phyloP scores from a whole-genome alignment of 2,113 vertebrate species.

The Noturus placidus region DNA sequence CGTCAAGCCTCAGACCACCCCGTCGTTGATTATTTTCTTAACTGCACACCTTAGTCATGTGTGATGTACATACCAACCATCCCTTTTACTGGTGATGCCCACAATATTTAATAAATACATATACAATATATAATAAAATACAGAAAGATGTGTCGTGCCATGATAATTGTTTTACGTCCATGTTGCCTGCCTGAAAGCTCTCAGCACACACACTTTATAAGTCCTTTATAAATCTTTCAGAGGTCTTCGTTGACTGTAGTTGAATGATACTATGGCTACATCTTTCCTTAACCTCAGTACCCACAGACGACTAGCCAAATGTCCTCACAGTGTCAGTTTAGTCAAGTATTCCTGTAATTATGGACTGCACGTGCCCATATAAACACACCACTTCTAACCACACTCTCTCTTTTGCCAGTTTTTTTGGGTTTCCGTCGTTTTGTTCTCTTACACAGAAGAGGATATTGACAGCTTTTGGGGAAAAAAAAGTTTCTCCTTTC shows the following conservation, averaged over 20 bases:
- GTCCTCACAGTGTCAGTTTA: background rate
- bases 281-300: background rate
- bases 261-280: background rate
- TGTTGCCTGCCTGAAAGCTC: background rate
- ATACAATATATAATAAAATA: too few relatives aligned
- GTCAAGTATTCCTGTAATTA: background rate
- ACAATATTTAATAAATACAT: background rate
- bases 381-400: slow-evolving; percentile 3
- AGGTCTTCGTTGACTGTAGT: background rate
- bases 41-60: background rate
- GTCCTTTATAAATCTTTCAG: background rate
- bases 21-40: background rate
- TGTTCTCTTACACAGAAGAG: background rate
- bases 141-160: background rate
- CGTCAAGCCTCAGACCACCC: too few relatives aligned
- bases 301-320: background rate
- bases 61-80: background rate
- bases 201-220: background rate
- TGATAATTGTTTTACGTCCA: background rate
- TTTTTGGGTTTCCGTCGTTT: background rate
- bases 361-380: background rate
- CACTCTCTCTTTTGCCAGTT: background rate
- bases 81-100: background rate
- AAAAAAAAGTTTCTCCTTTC: background rate
- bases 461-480: background rate